phyloP scores from a whole-genome alignment of 2,797 vertebrate species.

The Poeciliopsis presidionis region DNA sequence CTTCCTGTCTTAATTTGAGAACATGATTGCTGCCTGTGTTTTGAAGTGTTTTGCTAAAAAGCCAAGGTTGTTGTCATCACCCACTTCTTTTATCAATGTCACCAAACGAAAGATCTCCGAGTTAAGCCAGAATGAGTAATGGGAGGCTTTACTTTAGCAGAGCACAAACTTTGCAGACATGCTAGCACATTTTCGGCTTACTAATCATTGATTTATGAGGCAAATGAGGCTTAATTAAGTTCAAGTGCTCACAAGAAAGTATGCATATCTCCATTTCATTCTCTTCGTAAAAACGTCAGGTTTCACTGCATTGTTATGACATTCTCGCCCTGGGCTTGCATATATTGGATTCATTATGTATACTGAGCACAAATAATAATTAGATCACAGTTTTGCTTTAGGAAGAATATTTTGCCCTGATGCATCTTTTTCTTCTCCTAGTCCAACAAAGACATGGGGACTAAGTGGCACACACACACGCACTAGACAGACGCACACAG shows the following conservation, averaged over 20 bases:
- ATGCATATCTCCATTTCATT: slow-evolving; percentile 18
- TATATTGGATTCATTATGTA: slow-evolving; percentile 14
- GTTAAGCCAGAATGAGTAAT: slow-evolving; percentile 19
- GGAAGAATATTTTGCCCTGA: slow-evolving; percentile 29
- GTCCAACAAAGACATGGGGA: slow-evolving; percentile 3
- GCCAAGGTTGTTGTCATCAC: neutral
- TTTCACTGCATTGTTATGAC: slow-evolving; percentile 32
- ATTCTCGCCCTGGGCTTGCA: slow-evolving; percentile 14
- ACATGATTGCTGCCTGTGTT: slow-evolving; percentile 2
- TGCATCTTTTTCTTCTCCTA: slow-evolving; percentile 19
- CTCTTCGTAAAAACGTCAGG: slow-evolving; percentile 16
- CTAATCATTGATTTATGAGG: slow-evolving; percentile 31
- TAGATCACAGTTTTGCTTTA: slow-evolving; percentile 17
- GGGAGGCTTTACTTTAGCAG: slow-evolving; percentile 16
- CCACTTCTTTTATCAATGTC: slow-evolving; percentile 17
- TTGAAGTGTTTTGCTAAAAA: slow-evolving; percentile 6
- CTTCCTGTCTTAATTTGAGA: slow-evolving; percentile 13
- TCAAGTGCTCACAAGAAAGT: slow-evolving; percentile 15
- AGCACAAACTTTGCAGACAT: slow-evolving; percentile 20
- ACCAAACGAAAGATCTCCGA: slow-evolving; percentile 11
- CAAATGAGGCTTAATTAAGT: slow-evolving; percentile 22
- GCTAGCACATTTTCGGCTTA: slow-evolving; percentile 18
- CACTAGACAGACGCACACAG: slow-evolving; percentile 22
- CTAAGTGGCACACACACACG: slow-evolving; percentile 14
- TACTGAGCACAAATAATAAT: slow-evolving; percentile 18